Evolutionary conservation across 1,140 invertebrate genomes (phyloP).

Genomic region (Drosophila nikananu): DNA sequence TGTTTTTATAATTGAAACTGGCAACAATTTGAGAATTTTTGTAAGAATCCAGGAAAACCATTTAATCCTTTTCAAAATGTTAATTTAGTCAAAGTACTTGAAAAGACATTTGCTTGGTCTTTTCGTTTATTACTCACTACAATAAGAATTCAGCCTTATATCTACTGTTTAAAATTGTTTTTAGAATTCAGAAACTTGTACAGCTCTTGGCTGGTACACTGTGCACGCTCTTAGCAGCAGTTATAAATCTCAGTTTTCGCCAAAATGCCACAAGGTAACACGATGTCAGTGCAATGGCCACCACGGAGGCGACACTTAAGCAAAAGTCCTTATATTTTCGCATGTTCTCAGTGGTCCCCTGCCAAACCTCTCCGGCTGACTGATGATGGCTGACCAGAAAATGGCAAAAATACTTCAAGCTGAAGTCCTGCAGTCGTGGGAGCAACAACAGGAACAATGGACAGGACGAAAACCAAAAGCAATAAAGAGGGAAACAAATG

Average conservation of each 20-base stretch:
- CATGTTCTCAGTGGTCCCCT: background rate
- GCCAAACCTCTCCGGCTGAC: slow-evolving; percentile 31
- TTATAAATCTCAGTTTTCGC: slow-evolving; percentile 16
- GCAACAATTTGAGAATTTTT: background rate
- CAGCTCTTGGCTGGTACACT: background rate
- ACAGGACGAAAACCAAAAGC: slow-evolving; percentile 52
- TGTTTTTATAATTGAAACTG: background rate
- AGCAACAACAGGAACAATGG: slow-evolving; percentile 34
- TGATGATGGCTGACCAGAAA: slow-evolving; percentile 71
- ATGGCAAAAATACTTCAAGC: slow-evolving; percentile 78
- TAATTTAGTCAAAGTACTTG: too few relatives aligned
- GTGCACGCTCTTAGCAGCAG: background rate
- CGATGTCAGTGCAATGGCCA: slow-evolving; percentile 34
- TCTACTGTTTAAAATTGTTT: too few relatives aligned
- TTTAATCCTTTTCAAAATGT: too few relatives aligned
- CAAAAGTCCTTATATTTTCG: slow-evolving; percentile 14
- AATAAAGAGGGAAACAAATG: slow-evolving; percentile 75
- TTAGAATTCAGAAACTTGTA: too few relatives aligned
- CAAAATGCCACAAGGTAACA: slow-evolving; percentile 27
- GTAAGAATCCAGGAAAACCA: background rate
- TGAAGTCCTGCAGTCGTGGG: slow-evolving; percentile 52
- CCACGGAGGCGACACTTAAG: slow-evolving; percentile 24
- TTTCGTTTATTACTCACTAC: too few relatives aligned
- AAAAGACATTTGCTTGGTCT: too few relatives aligned
- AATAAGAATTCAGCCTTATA: too few relatives aligned